These are phyloP conservation scores for Hymenochirus boettgeri DNA, from an alignment of 2,113 vertebrate genomes.

Conservation along the genomic window DNA sequence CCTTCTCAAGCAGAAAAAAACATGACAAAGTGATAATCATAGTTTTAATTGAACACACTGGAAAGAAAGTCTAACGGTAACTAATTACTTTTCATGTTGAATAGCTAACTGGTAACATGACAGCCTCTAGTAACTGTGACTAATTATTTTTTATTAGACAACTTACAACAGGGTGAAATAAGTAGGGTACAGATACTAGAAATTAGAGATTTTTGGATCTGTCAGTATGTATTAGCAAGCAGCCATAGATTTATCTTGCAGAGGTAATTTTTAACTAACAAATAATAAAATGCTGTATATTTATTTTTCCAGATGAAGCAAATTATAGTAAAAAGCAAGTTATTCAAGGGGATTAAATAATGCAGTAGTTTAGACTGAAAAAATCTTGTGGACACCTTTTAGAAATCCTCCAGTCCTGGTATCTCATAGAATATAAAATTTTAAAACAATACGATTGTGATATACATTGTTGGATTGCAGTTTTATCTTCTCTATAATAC, in stretches of 20 bases:
- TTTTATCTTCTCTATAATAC: too few relatives aligned
- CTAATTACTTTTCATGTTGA: constrained; percentile 41
- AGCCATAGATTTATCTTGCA: neutral
- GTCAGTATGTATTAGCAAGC: constrained; percentile 6
- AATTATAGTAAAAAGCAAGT: too few relatives aligned
- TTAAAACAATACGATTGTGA: too few relatives aligned
- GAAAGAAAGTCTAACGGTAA: constrained; percentile 25
- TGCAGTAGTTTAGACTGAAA: too few relatives aligned
- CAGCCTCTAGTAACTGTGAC: constrained; percentile 41
- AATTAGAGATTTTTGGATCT: neutral
- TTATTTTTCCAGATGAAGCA: too few relatives aligned
- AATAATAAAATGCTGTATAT: too few relatives aligned
- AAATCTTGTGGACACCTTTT: too few relatives aligned
- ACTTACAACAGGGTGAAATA: constrained; percentile 24
- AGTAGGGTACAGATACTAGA: neutral
- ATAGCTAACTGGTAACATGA: constrained; percentile 38
- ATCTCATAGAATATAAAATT: too few relatives aligned
- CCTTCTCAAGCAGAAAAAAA: constrained; percentile 42
- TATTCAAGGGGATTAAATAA: too few relatives aligned
- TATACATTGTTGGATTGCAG: too few relatives aligned
- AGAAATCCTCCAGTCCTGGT: too few relatives aligned
- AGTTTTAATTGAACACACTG: constrained; percentile 41
- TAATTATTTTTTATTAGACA: constrained; percentile 42
- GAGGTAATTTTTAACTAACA: too few relatives aligned
- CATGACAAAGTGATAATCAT: constrained; percentile 42